phyloP scores from a whole-genome alignment of 2,113 vertebrate genomes.

The Monopterus albus region DNA sequence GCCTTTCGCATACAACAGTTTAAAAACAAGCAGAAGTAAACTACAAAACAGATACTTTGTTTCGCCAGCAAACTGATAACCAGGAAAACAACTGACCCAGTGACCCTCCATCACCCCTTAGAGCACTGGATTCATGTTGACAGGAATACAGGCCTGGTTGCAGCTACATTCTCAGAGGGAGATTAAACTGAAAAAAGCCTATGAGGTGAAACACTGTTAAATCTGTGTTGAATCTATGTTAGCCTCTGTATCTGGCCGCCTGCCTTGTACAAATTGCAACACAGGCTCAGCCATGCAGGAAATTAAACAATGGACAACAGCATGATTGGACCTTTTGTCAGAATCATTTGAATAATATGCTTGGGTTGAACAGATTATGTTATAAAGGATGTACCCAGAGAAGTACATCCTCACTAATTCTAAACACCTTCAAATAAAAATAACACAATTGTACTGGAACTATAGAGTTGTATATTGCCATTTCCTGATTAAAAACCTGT shows the following conservation, averaged over 20 bases:
- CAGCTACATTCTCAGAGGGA: conserved; percentile 60
- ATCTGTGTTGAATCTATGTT: conserved; percentile 72
- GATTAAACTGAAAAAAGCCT: conserved; percentile 74
- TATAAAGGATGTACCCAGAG: background rate
- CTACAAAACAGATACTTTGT: background rate
- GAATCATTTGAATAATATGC: conserved; percentile 29
- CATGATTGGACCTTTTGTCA: conserved; percentile 38
- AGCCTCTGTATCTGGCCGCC: conserved; percentile 63
- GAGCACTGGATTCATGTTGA: conserved; percentile 51
- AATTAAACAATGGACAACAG: conserved; percentile 71
- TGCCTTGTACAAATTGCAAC: conserved; percentile 52
- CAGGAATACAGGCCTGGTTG: conserved; percentile 66
- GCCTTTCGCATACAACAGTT: conserved; percentile 12
- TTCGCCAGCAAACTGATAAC: conserved; percentile 41
- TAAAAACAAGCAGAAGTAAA: conserved; percentile 40
- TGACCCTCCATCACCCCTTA: conserved; percentile 51
- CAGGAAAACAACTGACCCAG: conserved; percentile 42
- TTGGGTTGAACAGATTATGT: conserved; percentile 23
- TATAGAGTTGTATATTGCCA: no score
- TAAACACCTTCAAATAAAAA: conserved; percentile 13
- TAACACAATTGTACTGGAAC: background rate
- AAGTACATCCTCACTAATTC: background rate
- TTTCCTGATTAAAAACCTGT: no score
- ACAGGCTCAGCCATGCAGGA: conserved; percentile 57
- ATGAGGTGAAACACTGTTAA: conserved; percentile 74